phyloP scores from a whole-genome alignment of 1,140 invertebrate genomes.

The Trigoniulus corallinus region DNA sequence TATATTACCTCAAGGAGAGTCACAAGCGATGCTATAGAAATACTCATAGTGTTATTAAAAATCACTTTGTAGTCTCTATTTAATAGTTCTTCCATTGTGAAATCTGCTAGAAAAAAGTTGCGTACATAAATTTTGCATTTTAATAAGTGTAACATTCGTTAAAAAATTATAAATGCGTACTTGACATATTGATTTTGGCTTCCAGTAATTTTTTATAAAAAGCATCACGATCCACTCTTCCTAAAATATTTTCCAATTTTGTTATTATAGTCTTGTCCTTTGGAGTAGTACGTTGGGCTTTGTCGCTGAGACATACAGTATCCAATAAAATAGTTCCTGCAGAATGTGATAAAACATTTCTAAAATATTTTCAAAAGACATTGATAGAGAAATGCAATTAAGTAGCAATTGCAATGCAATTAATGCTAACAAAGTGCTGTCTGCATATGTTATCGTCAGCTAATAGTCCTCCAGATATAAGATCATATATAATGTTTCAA shows the following conservation, averaged over 20 bases:
- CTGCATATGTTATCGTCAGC: no score
- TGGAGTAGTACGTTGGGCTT: conserved; percentile 10
- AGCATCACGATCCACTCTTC: not conserved
- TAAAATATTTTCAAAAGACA: no score
- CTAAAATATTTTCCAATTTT: conserved; percentile 4
- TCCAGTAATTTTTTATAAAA: conserved; percentile 9
- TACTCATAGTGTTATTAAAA: not conserved
- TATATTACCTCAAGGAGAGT: not conserved
- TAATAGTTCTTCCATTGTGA: conserved; percentile 7
- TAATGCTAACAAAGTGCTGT: no score
- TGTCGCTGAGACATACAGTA: conserved; percentile 9
- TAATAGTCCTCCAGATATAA: not conserved
- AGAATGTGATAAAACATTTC: not conserved
- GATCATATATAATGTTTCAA: not conserved
- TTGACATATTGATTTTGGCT: conserved; percentile 10
- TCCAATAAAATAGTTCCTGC: conserved; percentile 14
- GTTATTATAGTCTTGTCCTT: conserved; percentile 10
- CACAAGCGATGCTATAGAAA: conserved; percentile 9
- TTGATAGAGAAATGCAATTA: no score
- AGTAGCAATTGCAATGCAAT: no score
- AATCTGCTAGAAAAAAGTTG: not conserved
- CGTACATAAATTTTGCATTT: not conserved
- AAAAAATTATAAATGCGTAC: not conserved
- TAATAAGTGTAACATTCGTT: no score
- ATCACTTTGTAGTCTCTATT: conserved; percentile 10